These are phyloP conservation scores for Trachelus iudaicus DNA, from an alignment of 2,888 invertebrate genomes.

Conservation along the genomic window DNA sequence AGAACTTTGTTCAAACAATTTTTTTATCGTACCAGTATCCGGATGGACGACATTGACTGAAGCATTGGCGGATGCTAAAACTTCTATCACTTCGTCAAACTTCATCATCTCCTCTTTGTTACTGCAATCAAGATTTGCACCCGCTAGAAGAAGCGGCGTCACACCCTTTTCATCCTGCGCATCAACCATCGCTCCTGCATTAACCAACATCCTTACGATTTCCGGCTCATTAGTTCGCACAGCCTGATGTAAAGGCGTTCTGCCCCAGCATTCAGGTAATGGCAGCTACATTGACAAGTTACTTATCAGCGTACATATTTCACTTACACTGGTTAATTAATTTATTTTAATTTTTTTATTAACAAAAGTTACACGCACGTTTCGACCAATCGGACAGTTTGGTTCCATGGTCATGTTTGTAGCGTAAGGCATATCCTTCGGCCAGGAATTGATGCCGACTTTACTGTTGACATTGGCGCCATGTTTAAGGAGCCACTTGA, in stretches of 20 bases:
- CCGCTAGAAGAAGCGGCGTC: conserved; percentile 63
- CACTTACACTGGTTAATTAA: too few relatives aligned
- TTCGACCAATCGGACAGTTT: conserved; percentile 24
- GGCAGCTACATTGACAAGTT: conserved; percentile 47
- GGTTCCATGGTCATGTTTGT: not conserved
- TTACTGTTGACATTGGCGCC: conserved; percentile 32
- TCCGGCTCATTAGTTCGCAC: conserved; percentile 58
- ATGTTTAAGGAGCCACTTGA: conserved; percentile 36
- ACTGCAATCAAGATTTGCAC: conserved; percentile 45
- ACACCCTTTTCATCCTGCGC: conserved; percentile 56
- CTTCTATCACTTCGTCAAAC: conserved; percentile 57
- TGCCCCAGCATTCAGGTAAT: conserved; percentile 57
- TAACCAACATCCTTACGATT: conserved; percentile 54
- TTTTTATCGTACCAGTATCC: conserved; percentile 32
- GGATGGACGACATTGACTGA: conserved; percentile 33
- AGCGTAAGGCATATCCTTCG: conserved; percentile 18
- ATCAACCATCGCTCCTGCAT: conserved; percentile 56
- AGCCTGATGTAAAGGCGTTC: conserved; percentile 62
- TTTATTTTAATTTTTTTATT: not conserved
- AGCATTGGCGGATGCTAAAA: conserved; percentile 50
- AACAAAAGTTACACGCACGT: conserved; percentile 13
- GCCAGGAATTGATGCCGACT: conserved; percentile 24
- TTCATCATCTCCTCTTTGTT: conserved; percentile 32
- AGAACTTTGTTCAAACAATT: not conserved
- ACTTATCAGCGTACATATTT: not conserved